phyloP scores from a whole-genome alignment of 2,888 invertebrate genomes.

The Himalopsyche tibetana region DNA sequence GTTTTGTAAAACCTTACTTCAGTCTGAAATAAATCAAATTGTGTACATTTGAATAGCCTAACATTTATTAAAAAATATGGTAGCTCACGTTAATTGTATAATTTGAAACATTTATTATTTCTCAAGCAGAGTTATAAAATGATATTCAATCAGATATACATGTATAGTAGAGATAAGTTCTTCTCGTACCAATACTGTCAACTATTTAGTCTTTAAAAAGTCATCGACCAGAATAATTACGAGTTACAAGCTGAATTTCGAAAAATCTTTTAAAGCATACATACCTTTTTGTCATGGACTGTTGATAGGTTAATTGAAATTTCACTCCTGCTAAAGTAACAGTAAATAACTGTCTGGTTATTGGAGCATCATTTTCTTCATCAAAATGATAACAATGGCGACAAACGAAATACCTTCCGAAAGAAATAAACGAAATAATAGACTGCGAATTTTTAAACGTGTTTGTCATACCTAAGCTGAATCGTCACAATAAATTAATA shows the following conservation, averaged over 20 bases:
- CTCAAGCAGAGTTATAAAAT: no score
- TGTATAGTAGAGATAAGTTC: no score
- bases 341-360: not conserved
- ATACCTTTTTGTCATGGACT: not conserved
- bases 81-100: no score
- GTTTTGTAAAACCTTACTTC: no score
- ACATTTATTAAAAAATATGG: no score
- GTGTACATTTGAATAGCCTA: no score
- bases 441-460: not conserved
- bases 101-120: no score
- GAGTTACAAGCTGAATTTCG: not conserved
- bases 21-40: no score
- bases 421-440: not conserved
- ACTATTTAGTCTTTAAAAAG: not conserved
- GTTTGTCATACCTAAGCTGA: no score
- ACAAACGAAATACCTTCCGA: not conserved
- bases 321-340: constrained; percentile 6
- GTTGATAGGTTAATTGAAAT: not conserved
- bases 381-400: not conserved
- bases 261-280: not conserved
- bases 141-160: no score
- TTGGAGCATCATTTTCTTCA: not conserved
- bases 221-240: not conserved
- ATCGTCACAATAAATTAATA: no score
- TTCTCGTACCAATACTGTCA: no score